Percentiles rank a stretch among this genome's conserved stretches.
Conservation (phyloP, 2,113 vertebrate species). For the Oncorhynchus mykiss region DNA sequence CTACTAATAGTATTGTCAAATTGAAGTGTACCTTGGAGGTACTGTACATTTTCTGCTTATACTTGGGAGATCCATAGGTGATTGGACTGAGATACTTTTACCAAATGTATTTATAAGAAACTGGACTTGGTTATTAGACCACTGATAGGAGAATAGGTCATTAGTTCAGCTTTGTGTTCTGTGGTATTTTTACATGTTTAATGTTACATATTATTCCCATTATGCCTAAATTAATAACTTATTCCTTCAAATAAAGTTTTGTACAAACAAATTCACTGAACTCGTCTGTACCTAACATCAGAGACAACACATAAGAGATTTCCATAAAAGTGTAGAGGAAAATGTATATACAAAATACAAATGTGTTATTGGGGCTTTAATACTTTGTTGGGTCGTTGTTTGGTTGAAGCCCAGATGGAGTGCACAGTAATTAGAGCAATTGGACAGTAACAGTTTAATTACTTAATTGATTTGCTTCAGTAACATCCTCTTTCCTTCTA, state of each 20-base stretch:
- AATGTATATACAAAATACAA: neutral
- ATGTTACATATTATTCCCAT: conserved; percentile 21
- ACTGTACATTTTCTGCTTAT: too few species aligned
- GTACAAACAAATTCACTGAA: neutral
- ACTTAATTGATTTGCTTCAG: neutral
- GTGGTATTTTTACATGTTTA: conserved; percentile 24
- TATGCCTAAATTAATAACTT: conserved; percentile 59
- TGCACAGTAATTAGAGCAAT: neutral
- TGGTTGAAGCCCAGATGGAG: neutral
- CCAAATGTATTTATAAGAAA: neutral
- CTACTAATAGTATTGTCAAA: too few species aligned
- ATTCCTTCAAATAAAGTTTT: conserved; percentile 57
- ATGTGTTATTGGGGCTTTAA: conserved; percentile 7
- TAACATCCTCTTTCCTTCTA: neutral
- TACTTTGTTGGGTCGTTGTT: neutral
- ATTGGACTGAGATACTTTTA: neutral
- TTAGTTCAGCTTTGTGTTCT: conserved; percentile 10
- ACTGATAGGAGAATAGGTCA: neutral
- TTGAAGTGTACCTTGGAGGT: neutral
- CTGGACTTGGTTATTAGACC: neutral
- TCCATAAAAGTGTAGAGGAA: neutral
- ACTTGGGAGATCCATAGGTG: too few species aligned
- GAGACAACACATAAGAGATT: neutral
- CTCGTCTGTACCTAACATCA: neutral
- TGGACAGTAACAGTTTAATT: neutral